Evolutionary conservation across 2,113 vertebrate species (phyloP).

Genomic region (Chamaea fasciata): DNA sequence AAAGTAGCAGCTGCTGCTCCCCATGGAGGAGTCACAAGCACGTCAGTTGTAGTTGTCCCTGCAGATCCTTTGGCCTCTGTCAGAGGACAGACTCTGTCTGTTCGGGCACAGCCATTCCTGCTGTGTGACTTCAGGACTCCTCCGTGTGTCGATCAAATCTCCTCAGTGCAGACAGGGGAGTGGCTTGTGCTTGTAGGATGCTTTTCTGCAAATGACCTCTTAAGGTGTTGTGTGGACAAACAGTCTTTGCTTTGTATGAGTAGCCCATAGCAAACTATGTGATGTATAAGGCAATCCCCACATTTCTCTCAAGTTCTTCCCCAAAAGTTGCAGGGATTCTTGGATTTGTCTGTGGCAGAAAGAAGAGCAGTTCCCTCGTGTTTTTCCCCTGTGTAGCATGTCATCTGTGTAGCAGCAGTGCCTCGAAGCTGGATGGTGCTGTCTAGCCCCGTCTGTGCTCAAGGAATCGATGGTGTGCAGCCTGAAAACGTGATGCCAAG

Average conservation of each 20-base stretch:
- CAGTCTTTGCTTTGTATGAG: not conserved
- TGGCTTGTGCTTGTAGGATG: not conserved
- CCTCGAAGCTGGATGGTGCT: not conserved
- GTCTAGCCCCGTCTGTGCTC: not conserved
- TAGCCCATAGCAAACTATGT: not conserved
- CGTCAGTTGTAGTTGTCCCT: not conserved
- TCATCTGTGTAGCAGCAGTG: not conserved
- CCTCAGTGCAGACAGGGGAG: not conserved
- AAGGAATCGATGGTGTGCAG: not conserved
- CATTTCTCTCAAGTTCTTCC: not conserved
- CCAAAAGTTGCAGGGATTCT: not conserved
- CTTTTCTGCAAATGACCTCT: not conserved
- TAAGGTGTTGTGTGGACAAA: not conserved
- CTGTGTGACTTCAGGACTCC: not conserved
- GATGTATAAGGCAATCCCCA: not conserved
- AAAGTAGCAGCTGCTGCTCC: not conserved
- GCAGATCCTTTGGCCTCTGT: not conserved
- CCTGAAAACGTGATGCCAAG: not conserved
- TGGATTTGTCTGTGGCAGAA: not conserved
- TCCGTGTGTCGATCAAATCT: not conserved
- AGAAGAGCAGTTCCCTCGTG: not conserved
- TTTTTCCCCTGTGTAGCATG: not conserved
- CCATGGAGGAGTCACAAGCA: not conserved
- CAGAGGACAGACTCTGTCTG: not conserved
- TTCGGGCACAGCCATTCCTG: not conserved